Percentiles rank a stretch among this genome's conserved stretches.
Conservation (phyloP, 1,140 invertebrate genomes). For the Caenorhabditis elegans region DNA sequence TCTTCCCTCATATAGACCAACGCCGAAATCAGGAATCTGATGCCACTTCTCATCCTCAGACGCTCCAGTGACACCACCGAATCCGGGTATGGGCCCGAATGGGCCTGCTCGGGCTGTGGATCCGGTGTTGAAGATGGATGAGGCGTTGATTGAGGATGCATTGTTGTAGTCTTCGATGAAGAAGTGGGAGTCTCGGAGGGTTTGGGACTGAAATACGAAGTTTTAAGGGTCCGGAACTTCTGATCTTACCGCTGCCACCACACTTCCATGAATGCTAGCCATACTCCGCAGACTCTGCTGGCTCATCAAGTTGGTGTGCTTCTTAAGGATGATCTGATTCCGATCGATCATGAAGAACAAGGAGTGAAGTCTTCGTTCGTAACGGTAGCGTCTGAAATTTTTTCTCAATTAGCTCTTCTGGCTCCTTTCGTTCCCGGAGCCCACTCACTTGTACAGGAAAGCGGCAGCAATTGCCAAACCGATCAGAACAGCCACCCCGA, state of each 20-base stretch:
- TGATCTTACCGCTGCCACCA: not conserved
- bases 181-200: constrained; percentile 14
- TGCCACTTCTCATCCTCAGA: not conserved
- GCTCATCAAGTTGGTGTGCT: constrained; percentile 20
- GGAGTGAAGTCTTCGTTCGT: constrained; percentile 25
- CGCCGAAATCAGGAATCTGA: constrained; percentile 23
- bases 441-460: constrained; percentile 27
- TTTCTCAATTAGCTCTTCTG: not conserved
- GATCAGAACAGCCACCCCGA: not conserved
- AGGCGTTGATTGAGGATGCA: not conserved
- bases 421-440: not conserved
- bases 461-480: not conserved
- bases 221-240: not conserved
- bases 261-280: constrained; percentile 17
- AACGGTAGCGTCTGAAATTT: constrained; percentile 8
- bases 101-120: not conserved
- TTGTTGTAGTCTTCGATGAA: constrained; percentile 24
- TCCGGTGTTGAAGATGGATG: not conserved
- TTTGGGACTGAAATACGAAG: not conserved
- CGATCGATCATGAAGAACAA: constrained; percentile 18
- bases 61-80: not conserved
- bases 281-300: constrained; percentile 19
- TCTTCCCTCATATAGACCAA: constrained; percentile 19
- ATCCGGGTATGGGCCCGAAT: not conserved
- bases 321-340: constrained; percentile 26